Percentiles rank a stretch among this genome's conserved stretches.
Evolutionary conservation across 2,888 invertebrate genomes (phyloP).

Genomic region (Caprella mutica): DNA sequence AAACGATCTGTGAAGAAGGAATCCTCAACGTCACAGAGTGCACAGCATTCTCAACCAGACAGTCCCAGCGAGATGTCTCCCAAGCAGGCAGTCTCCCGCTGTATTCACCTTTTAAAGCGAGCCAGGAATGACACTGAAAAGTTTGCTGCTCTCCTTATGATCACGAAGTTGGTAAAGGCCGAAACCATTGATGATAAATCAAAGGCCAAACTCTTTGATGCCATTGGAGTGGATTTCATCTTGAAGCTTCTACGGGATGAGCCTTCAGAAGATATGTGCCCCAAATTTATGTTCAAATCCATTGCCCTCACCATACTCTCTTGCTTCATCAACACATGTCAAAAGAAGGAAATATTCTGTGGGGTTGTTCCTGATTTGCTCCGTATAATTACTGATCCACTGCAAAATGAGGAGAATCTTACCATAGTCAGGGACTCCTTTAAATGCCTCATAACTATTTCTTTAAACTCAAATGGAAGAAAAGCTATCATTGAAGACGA

Average conservation of each 20-base stretch:
- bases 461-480: slow-evolving; percentile 54
- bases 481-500: slow-evolving; percentile 52
- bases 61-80: no score
- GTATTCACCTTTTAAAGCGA: slow-evolving; percentile 63
- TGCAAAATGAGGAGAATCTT: slow-evolving; percentile 68
- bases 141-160: slow-evolving; percentile 81
- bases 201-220: slow-evolving; percentile 73
- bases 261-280: slow-evolving; percentile 67
- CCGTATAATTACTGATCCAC: slow-evolving; percentile 52
- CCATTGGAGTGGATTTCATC: slow-evolving; percentile 76
- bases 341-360: slow-evolving; percentile 56
- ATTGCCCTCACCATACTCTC: slow-evolving; percentile 77
- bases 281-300: slow-evolving; percentile 72
- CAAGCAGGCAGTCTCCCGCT: slow-evolving; percentile 39
- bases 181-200: slow-evolving; percentile 61
- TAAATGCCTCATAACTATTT: slow-evolving; percentile 37
- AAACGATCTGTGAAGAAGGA: no score
- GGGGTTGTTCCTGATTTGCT: slow-evolving; percentile 69
- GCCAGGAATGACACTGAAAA: slow-evolving; percentile 78
- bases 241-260: slow-evolving; percentile 60
- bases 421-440: slow-evolving; percentile 58
- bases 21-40: no score
- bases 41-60: no score
- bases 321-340: slow-evolving; percentile 48
- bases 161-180: slow-evolving; percentile 62